Conservation (phyloP, 2,113 vertebrate genomes). For the Polyodon spathula region DNA sequence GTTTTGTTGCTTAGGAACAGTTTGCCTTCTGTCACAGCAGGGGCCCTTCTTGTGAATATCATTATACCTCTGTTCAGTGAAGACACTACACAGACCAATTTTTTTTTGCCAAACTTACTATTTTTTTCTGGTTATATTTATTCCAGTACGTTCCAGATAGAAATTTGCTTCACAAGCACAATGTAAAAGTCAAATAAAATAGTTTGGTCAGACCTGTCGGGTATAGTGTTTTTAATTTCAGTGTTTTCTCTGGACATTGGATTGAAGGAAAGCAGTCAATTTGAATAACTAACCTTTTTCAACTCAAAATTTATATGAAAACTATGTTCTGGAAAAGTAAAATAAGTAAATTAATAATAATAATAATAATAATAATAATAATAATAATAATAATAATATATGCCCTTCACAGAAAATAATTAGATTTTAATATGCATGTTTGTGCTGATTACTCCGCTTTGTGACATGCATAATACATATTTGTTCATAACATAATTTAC, state of each 20-base stretch:
- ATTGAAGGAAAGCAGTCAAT: no score
- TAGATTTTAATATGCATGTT: no score
- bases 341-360: no score
- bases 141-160: constrained; percentile 15
- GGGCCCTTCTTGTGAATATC: constrained; percentile 54
- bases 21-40: constrained; percentile 44
- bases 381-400: no score
- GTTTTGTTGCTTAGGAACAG: constrained; percentile 65
- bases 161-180: background rate
- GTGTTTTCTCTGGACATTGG: no score
- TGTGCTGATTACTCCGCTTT: no score
- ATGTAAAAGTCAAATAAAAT: background rate
- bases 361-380: no score
- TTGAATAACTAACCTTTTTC: no score
- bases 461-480: background rate
- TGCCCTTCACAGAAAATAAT: no score
- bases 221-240: background rate
- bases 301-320: no score
- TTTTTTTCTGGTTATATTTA: constrained; percentile 39
- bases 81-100: constrained; percentile 40
- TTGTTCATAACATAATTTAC: background rate
- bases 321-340: no score
- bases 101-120: constrained; percentile 45
- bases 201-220: background rate
- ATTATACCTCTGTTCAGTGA: constrained; percentile 46